Evolutionary conservation across 1,140 invertebrate genomes (phyloP).

Genomic region (Ceratosolen solmsi): DNA sequence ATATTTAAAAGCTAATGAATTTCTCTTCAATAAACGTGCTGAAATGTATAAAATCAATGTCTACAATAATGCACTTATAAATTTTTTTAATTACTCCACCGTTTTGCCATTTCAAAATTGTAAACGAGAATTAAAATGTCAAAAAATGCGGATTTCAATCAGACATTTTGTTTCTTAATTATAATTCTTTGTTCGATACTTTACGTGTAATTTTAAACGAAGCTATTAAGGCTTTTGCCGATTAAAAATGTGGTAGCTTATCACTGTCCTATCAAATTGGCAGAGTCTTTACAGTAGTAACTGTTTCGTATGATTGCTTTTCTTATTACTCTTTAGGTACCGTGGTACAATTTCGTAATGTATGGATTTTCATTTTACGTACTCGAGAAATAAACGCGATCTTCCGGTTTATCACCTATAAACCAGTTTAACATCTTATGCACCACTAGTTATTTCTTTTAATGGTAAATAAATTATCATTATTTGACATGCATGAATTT

Average conservation of each 20-base stretch:
- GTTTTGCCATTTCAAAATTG: no score
- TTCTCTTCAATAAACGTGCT: no score
- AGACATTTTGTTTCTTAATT: no score
- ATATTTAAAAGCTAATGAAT: no score
- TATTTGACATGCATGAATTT: constrained; percentile 23
- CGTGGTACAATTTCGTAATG: constrained; percentile 25
- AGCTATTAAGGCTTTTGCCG: not conserved
- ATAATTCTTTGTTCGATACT: not conserved
- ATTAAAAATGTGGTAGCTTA: not conserved
- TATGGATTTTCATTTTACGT: constrained; percentile 6
- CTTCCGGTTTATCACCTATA: constrained; percentile 36
- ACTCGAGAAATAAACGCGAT: constrained; percentile 11
- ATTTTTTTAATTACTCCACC: no score
- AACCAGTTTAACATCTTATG: constrained; percentile 20
- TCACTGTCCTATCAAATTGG: not conserved
- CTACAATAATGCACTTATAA: no score
- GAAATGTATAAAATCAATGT: no score
- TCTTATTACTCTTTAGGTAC: constrained; percentile 7
- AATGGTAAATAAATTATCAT: constrained; percentile 31
- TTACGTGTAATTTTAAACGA: not conserved
- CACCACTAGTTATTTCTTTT: constrained; percentile 10
- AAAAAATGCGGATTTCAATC: no score
- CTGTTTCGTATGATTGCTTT: not conserved
- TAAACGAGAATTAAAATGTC: no score
- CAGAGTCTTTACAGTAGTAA: not conserved